These are phyloP conservation scores for Campylomormyrus tamandua DNA, from an alignment of 2,113 vertebrate species.

Conservation along the genomic window DNA sequence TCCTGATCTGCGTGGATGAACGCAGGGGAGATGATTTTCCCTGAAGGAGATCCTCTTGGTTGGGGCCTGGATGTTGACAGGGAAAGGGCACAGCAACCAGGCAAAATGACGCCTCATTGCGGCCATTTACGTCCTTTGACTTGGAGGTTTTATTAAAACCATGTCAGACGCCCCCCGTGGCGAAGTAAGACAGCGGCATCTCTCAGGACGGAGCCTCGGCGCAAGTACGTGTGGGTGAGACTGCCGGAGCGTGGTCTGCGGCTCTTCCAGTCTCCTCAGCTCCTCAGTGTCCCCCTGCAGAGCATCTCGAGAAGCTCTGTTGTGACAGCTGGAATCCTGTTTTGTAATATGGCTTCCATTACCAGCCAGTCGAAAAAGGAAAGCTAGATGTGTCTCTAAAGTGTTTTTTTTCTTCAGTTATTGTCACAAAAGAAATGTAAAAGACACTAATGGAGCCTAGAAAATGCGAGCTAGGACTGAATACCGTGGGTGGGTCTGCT, in stretches of 20 bases:
- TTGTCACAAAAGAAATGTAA: neutral
- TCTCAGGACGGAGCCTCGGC: neutral
- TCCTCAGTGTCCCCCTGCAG: neutral
- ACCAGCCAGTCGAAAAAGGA: neutral
- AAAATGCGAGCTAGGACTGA: neutral
- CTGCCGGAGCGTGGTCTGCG: too few relatives aligned
- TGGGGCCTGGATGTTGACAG: neutral
- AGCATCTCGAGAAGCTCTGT: neutral
- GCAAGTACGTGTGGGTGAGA: neutral
- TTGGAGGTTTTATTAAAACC: conserved; percentile 17
- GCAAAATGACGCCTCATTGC: conserved; percentile 28
- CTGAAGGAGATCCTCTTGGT: neutral
- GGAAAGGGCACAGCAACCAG: neutral
- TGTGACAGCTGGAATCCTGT: conserved; percentile 9
- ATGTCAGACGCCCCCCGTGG: neutral
- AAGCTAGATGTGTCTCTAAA: neutral
- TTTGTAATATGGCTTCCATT: conserved; percentile 8
- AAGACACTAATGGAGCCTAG: conserved; percentile 13
- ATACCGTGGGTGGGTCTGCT: neutral
- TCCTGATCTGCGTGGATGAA: conserved; percentile 30
- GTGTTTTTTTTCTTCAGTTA: neutral
- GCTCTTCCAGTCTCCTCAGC: neutral
- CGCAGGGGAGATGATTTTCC: neutral
- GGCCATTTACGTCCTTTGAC: conserved; percentile 31
- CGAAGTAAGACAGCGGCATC: neutral